Evolutionary conservation across 2,113 vertebrate species (phyloP), one percentile per base, ranked within the genome.

Genomic region (Vicugna pacos): DNA sequence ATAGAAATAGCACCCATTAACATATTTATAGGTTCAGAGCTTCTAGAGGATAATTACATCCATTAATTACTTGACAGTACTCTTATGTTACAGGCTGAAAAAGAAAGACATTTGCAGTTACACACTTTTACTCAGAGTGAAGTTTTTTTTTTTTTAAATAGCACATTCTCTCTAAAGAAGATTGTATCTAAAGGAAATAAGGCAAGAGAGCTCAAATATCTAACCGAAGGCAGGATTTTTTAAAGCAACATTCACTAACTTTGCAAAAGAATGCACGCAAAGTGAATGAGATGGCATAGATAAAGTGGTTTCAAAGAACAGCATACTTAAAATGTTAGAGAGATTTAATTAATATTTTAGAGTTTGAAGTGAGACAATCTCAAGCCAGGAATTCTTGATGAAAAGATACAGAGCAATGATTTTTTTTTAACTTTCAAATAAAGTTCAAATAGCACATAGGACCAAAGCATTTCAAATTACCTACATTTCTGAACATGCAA

Each of bases 1-100:
- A 98, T 98, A 97, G 96, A 98, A 98, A 98, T 11, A 98, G 96
- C 93, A 98, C 95, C 94, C 90, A 98, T 98, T 98, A 98, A 97
- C 89, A 98, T 96, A 98, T 0, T n/a, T 97, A 97, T 97, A 88
- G 96, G 91, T 98, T 98, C 94, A 95, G 97, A 97, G 97, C 92
- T 98, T 96, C 91, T 89, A 91, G 65, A 94, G 82, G 95, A 98
- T 84, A 98, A 97, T 95, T 98, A 98, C 24, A n/a, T 79, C 95
- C 93, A 98, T 98, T 98, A 98, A 98, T 89, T 96, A 96, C 97
- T 98, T 97, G 96, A 97, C 89, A 97, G 72, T 84, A 95, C 84
- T 96, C 86, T 89, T 89, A 64, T 76, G 76, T 58, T 97, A 67
- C 38, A 90, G 87, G 75, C 88, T 95, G 28, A 64, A 95, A 97